Base-by-base conservation (phyloP, 2,888 invertebrate species). In the Agrilus cyanescens region DNA sequence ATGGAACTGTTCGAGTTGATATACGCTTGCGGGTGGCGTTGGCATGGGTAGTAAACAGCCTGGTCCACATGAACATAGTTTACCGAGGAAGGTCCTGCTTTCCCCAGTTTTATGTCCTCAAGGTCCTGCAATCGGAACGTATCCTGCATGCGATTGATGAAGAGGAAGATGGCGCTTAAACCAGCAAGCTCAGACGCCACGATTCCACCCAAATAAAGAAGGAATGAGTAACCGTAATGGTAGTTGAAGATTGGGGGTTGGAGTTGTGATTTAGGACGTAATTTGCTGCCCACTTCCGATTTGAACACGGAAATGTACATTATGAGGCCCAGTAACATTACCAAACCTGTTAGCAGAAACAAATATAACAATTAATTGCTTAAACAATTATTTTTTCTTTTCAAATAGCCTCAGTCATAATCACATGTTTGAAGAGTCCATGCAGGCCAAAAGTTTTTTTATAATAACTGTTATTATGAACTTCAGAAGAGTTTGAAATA, bases 221-320 rank as follows among this genome's bases (percentile, higher is more conserved):
- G 77, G 65, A 91, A 90, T 46, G 88, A 88, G 68, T 84, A 88
- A 38, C 91, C 91, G 64, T 91, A 91, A 57, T 78, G 78, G 65
- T 88, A 89, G 44, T 82, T 85, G 72, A 90, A 87, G 41, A 81
- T 72, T 1, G 89, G 82, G 32, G 82, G 81, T 59, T 85, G 80
- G 46, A 85, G 76, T 40, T 82, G 75, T 14, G 87, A 85, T 60
- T 82, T 78, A 46, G 89, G 82, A 47, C 86, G 76, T 45, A 91
- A 71, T 67, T 91, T 91, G 58, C 83, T 82, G 35, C 89, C 89
- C 36, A 91, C 78, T 75, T 91, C 90, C 8, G 89, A 83, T 68
- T 91, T 91, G 65, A 91, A 83, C 58, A 88, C 82, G 43, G 90
- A 89, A 71, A 91, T 89, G 75, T 90, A 91, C 75, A 90, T 87